Conservation (phyloP, 2,888 invertebrate genomes). For the Caenorhabditis angaria region DNA sequence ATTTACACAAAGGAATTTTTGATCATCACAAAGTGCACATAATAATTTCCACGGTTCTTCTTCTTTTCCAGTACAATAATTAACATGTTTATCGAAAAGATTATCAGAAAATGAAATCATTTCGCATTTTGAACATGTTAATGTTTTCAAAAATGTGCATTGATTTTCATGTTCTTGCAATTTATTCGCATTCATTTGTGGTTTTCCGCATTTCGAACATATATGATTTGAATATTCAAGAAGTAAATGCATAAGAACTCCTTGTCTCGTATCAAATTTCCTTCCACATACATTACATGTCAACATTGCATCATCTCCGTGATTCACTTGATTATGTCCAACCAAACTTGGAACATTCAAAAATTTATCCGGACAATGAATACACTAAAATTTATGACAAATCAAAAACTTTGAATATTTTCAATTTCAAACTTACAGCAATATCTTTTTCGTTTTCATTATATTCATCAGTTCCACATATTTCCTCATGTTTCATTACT, state of each 20-base stretch:
- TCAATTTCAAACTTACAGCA: background rate
- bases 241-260: background rate
- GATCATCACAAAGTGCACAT: background rate
- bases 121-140: background rate
- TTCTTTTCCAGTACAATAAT: background rate
- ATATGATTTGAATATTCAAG: background rate
- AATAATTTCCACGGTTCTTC: background rate
- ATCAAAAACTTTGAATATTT: background rate
- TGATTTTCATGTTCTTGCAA: background rate
- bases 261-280: slow-evolving; percentile 6
- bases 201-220: background rate
- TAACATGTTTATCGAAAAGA: background rate
- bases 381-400: slow-evolving; percentile 1
- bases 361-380: background rate
- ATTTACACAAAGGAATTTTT: background rate
- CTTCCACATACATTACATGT: slow-evolving; percentile 7
- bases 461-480: background rate
- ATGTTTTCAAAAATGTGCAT: background rate
- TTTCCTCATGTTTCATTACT: background rate
- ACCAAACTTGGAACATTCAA: slow-evolving; percentile 6
- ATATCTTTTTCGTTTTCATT: background rate
- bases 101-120: background rate
- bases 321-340: background rate
- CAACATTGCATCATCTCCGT: slow-evolving; percentile 6
- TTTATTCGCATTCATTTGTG: background rate